These are phyloP conservation scores for Leptestheria dahalacensis DNA, from an alignment of 1,140 invertebrate species.

Conservation along the genomic window DNA sequence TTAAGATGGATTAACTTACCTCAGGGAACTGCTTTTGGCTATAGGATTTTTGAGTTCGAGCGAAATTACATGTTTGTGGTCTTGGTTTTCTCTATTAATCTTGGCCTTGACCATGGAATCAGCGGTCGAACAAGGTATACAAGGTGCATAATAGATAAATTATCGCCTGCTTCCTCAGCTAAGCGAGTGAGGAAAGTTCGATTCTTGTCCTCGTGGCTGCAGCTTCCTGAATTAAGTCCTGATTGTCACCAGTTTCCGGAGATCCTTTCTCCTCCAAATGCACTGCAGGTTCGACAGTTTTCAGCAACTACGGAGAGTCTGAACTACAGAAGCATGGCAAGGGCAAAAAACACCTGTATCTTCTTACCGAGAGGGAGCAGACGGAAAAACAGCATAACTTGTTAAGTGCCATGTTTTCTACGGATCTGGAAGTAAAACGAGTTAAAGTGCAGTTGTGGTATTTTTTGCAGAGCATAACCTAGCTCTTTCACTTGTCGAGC, in stretches of 20 bases:
- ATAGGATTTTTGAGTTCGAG: no score
- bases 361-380: not conserved
- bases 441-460: not conserved
- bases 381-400: not conserved
- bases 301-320: not conserved
- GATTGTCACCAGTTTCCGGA: not conserved
- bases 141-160: no score
- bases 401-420: not conserved
- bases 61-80: no score
- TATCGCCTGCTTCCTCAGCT: no score
- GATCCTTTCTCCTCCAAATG: not conserved
- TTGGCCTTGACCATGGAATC: no score
- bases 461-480: constrained; percentile 6
- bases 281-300: not conserved
- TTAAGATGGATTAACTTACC: no score
- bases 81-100: no score
- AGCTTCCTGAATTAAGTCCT: not conserved
- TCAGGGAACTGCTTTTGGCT: no score
- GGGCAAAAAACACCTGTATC: not conserved
- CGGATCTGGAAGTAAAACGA: not conserved
- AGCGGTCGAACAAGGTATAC: no score
- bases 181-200: not conserved
- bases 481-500: not conserved
- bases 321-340: not conserved
- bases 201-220: not conserved